These are phyloP conservation scores for Tautogolabrus adspersus DNA, from an alignment of 2,113 vertebrate species.

Conservation along the genomic window DNA sequence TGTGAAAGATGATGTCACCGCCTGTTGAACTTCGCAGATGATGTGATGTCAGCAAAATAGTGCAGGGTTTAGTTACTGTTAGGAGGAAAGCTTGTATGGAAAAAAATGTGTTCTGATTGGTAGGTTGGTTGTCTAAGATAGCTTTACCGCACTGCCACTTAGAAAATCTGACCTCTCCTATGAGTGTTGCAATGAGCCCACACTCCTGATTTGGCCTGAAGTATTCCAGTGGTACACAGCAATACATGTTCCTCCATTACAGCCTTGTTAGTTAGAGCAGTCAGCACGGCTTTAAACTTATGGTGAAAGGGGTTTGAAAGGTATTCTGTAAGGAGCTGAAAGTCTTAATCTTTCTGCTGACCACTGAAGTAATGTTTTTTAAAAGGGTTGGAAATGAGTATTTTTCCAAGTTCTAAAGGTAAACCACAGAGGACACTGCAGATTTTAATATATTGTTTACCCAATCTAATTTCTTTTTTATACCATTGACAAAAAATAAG, in stretches of 20 bases:
- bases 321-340: conserved; percentile 31
- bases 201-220: no score
- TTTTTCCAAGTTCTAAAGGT: not conserved
- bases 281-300: conserved; percentile 41
- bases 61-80: not conserved
- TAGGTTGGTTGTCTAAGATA: not conserved
- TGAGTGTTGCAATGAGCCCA: no score
- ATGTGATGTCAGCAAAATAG: not conserved
- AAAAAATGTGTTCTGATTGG: not conserved
- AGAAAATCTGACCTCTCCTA: no score
- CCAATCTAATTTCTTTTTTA: not conserved
- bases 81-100: not conserved
- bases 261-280: conserved; percentile 39
- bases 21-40: not conserved
- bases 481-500: not conserved
- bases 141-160: not conserved
- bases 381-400: not conserved
- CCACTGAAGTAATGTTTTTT: conserved; percentile 1
- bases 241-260: conserved; percentile 31
- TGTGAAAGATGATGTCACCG: no score
- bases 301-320: conserved; percentile 32
- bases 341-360: conserved; percentile 51
- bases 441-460: not conserved
- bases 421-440: not conserved
- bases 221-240: conserved; percentile 20